These are phyloP conservation scores for Puma concolor DNA, from an alignment of 2,113 vertebrate species.

Conservation along the genomic window DNA sequence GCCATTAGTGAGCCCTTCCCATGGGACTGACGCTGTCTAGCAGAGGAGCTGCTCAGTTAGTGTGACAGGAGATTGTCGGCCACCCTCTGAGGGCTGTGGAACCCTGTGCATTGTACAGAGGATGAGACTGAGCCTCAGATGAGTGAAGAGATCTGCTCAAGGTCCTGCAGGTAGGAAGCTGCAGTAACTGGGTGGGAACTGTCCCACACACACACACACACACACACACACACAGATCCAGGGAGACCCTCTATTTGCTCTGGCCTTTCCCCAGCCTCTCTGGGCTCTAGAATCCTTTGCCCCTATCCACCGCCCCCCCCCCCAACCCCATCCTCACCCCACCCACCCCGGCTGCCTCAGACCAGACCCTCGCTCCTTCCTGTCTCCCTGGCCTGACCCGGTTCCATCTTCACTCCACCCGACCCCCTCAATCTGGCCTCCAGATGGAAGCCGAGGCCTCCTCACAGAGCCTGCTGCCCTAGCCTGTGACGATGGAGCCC, in stretches of 20 bases:
- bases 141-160: neutral
- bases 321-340: neutral
- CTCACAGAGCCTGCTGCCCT: slow-evolving; percentile 45
- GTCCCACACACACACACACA: neutral
- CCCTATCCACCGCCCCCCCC: neutral
- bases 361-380: neutral
- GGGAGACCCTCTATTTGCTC: neutral
- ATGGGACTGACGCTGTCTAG: neutral
- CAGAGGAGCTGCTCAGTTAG: neutral
- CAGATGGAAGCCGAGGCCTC: slow-evolving; percentile 76
- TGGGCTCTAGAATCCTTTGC: neutral
- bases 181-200: accelerated
- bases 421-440: slow-evolving; percentile 76
- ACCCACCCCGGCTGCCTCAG: neutral
- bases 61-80: neutral
- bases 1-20: neutral
- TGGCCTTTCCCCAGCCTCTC: neutral
- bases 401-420: slow-evolving; percentile 35
- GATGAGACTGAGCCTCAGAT: neutral
- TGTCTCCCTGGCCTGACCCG: slow-evolving; percentile 37
- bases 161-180: neutral
- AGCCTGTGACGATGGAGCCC: slow-evolving; percentile 50
- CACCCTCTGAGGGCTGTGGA: neutral
- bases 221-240: neutral
- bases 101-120: neutral